phyloP scores from a whole-genome alignment of 2,113 vertebrate species.

The Cricetomys ansorgei region DNA sequence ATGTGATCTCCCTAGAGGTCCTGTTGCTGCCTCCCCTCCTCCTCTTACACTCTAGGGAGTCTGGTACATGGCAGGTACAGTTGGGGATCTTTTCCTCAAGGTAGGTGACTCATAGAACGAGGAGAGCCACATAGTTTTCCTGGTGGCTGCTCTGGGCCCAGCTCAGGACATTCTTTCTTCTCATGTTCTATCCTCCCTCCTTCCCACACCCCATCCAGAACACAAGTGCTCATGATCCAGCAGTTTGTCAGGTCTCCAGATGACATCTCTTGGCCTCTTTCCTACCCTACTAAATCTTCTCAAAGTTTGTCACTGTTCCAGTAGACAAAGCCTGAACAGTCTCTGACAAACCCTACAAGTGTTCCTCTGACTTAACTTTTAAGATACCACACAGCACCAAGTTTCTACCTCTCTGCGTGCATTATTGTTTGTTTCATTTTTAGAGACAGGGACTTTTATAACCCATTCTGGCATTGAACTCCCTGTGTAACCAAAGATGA shows the following conservation, averaged over 20 bases:
- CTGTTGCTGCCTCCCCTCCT: background rate
- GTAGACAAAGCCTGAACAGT: background rate
- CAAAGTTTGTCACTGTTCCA: background rate
- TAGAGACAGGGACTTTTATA: background rate
- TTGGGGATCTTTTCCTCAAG: background rate
- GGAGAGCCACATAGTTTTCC: background rate
- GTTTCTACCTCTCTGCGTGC: background rate
- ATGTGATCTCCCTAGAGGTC: background rate
- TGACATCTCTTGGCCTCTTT: background rate
- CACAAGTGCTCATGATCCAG: background rate
- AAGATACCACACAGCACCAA: too few relatives aligned
- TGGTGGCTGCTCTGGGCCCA: background rate
- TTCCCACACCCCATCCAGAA: fast-evolving
- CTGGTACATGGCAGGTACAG: fast-evolving
- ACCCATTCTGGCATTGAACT: background rate
- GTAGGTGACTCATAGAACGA: background rate
- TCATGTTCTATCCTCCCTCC: background rate
- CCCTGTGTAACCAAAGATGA: background rate
- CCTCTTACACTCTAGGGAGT: background rate
- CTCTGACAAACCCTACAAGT: background rate
- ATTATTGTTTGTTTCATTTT: background rate
- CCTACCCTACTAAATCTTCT: background rate
- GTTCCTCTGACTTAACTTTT: background rate
- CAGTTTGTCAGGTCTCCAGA: background rate
- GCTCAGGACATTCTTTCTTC: background rate